Percentiles rank a stretch among this genome's conserved stretches.
phyloP scores from a whole-genome alignment of 2,888 invertebrate genomes.

The Gryllus longicercus region DNA sequence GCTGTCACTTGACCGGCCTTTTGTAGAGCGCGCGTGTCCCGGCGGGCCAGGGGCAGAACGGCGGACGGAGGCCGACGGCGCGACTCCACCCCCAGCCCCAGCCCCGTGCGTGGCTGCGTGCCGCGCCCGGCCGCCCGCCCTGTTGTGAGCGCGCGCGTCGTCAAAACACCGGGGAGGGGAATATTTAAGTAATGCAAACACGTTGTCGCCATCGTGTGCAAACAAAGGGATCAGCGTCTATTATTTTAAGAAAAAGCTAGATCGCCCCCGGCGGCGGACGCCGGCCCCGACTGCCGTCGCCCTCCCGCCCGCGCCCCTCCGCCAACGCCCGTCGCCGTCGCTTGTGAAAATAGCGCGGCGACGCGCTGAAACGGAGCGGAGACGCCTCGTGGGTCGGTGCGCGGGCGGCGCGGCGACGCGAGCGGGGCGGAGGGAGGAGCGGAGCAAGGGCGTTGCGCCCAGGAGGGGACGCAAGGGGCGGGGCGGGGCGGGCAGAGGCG shows the following conservation, averaged over 20 bases:
- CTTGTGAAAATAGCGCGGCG: background rate
- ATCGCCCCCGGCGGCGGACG: background rate
- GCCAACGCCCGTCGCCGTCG: background rate
- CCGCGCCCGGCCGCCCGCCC: background rate
- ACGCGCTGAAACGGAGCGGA: conserved; percentile 17
- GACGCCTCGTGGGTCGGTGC: background rate
- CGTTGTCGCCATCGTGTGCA: conserved; percentile 6
- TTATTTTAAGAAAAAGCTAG: conserved; percentile 17
- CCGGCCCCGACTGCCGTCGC: background rate
- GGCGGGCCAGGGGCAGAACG: background rate
- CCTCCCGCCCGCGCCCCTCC: background rate
- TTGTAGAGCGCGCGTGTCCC: background rate
- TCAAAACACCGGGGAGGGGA: conserved; percentile 8
- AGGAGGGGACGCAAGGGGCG: background rate
- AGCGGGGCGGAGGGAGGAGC: background rate
- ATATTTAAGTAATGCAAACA: conserved; percentile 17
- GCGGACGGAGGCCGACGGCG: background rate
- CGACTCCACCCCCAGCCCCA: background rate
- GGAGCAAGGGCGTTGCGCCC: background rate
- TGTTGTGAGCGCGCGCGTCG: background rate
- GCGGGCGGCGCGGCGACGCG: background rate
- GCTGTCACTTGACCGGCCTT: too few relatives aligned
- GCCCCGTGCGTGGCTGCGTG: background rate
- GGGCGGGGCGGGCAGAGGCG: too few relatives aligned
- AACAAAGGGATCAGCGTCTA: conserved; percentile 11